Conservation (phyloP, 2,113 vertebrate species). For the Hydropotes inermis region DNA sequence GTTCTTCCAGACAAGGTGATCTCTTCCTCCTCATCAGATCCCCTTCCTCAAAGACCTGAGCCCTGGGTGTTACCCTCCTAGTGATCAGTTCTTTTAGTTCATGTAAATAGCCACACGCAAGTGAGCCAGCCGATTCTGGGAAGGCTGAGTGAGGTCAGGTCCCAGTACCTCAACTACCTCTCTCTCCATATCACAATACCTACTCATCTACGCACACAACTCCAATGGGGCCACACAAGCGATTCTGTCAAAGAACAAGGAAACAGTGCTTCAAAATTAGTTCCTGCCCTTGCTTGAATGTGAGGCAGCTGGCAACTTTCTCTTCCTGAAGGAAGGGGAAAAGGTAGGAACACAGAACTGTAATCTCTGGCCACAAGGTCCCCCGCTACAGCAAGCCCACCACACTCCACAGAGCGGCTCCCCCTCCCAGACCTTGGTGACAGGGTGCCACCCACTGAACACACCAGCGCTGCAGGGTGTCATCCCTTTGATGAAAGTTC, state of each 20-base stretch:
- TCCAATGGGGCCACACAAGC: not conserved
- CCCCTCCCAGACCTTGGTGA: rapidly evolving
- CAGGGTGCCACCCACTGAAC: not conserved
- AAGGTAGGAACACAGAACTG: not conserved
- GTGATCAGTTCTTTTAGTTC: not conserved
- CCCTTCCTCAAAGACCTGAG: not conserved
- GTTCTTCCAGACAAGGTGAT: not conserved
- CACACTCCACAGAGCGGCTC: not conserved
- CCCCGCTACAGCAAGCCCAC: not conserved
- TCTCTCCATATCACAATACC: not conserved
- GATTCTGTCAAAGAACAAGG: not conserved
- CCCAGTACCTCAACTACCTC: not conserved
- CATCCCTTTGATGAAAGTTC: not conserved
- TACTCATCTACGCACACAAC: not conserved
- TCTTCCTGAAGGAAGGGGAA: not conserved
- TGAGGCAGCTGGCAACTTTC: not conserved
- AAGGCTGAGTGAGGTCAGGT: not conserved
- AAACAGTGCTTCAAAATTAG: not conserved
- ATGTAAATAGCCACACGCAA: not conserved
- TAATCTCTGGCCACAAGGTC: not conserved
- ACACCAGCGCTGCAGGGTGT: not conserved
- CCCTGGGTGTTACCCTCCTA: not conserved
- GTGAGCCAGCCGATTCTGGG: not conserved
- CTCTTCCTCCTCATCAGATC: not conserved
- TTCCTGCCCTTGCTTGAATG: not conserved